Evolutionary conservation across 2,113 vertebrate genomes (phyloP).

Genomic region (Cottus gobio): DNA sequence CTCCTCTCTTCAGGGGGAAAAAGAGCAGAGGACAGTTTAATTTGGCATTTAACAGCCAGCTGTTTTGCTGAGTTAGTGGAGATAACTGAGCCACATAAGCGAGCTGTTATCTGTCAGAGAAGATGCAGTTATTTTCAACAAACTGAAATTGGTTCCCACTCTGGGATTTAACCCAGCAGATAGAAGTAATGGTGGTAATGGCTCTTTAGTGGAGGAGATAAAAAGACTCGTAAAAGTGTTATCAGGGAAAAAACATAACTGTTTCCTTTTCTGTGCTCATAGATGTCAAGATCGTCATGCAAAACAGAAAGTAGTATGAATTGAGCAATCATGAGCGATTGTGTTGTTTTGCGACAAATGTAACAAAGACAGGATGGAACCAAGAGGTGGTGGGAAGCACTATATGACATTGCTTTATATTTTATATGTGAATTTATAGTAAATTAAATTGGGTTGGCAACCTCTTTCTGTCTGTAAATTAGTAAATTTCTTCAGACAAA

Average conservation of each 20-base stretch:
- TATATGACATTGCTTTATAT: no score
- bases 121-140: not conserved
- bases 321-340: not conserved
- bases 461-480: no score
- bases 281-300: not conserved
- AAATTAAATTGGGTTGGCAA: no score
- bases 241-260: not conserved
- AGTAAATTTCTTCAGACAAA: no score
- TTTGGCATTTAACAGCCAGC: conserved; percentile 5
- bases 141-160: not conserved
- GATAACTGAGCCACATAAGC: not conserved
- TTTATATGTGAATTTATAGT: no score
- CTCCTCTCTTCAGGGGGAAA: not conserved
- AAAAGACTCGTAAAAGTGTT: not conserved
- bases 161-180: not conserved
- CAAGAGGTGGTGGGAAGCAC: not conserved
- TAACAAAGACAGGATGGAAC: not conserved
- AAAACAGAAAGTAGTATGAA: not conserved
- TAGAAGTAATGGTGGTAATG: not conserved
- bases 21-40: not conserved
- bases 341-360: not conserved
- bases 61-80: not conserved
- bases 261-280: not conserved
- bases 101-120: conserved; percentile 1
- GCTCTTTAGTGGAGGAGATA: not conserved